Conservation (phyloP, 2,888 invertebrate species). For the Napeogenes sylphis region DNA sequence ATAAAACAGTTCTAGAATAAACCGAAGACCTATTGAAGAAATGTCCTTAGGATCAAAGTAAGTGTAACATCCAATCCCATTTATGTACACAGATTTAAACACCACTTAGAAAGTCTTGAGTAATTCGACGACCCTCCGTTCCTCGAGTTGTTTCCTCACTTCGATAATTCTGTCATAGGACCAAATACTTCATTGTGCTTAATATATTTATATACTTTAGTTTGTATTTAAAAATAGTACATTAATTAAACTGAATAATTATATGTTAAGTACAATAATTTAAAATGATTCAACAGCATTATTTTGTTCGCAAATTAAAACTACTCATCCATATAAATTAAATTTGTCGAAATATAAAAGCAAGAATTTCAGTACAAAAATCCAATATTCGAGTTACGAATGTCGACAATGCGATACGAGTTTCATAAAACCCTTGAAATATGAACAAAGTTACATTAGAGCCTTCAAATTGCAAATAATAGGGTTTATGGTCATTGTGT, state of each 20-base stretch:
- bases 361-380: background rate
- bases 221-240: too few species aligned
- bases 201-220: too few species aligned
- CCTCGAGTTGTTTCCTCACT: background rate
- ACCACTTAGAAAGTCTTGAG: background rate
- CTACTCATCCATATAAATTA: background rate
- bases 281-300: too few species aligned
- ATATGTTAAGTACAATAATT: too few species aligned
- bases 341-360: background rate
- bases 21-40: background rate
- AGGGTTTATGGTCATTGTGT: conserved; percentile 7
- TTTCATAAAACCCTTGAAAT: conserved; percentile 6
- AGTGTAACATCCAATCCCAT: conserved; percentile 4
- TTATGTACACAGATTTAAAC: conserved; percentile 5
- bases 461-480: conserved; percentile 7
- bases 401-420: conserved; percentile 5
- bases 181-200: too few species aligned
- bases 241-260: too few species aligned
- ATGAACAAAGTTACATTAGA: conserved; percentile 7
- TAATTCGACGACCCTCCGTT: background rate
- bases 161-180: background rate
- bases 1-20: too few species aligned
- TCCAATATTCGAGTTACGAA: background rate
- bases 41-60: background rate
- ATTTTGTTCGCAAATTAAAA: too few species aligned